Evolutionary conservation across 2,888 invertebrate species (phyloP).

Genomic region (Agriopis aurantiaria): DNA sequence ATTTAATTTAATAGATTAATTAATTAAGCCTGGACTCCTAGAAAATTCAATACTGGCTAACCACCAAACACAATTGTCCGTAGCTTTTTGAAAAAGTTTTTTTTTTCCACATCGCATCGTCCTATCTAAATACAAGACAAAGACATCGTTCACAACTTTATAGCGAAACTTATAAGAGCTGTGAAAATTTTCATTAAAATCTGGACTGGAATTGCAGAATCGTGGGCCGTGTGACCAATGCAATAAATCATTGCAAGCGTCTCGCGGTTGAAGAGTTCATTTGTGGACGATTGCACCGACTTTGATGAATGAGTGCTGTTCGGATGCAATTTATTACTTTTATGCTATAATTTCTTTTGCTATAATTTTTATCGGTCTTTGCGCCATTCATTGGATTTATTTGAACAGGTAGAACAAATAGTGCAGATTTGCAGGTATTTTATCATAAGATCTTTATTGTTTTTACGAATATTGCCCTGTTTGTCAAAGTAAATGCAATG

Average conservation of each 20-base stretch:
- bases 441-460: too few relatives aligned
- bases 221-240: slow-evolving; percentile 25
- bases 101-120: slow-evolving; percentile 3
- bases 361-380: neutral
- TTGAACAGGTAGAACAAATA: too few relatives aligned
- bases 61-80: neutral
- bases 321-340: slow-evolving; percentile 22
- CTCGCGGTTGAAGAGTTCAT: slow-evolving; percentile 46
- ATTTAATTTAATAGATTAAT: too few relatives aligned
- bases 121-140: slow-evolving; percentile 29
- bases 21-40: too few relatives aligned
- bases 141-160: slow-evolving; percentile 51
- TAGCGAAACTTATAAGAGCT: slow-evolving; percentile 57
- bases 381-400: too few relatives aligned
- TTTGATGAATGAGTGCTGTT: slow-evolving; percentile 43
- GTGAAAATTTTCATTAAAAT: slow-evolving; percentile 51
- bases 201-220: slow-evolving; percentile 35
- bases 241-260: slow-evolving; percentile 53
- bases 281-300: slow-evolving; percentile 46
- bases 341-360: neutral
- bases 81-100: neutral
- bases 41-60: neutral
- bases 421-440: too few relatives aligned
- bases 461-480: neutral
- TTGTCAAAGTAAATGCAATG: neutral